A percentile compares a stretch with the other conserved stretches of the same genome.
Conservation (phyloP, 37 sponge, comb jelly and placozoan species). For the Oopsacas minuta region DNA sequence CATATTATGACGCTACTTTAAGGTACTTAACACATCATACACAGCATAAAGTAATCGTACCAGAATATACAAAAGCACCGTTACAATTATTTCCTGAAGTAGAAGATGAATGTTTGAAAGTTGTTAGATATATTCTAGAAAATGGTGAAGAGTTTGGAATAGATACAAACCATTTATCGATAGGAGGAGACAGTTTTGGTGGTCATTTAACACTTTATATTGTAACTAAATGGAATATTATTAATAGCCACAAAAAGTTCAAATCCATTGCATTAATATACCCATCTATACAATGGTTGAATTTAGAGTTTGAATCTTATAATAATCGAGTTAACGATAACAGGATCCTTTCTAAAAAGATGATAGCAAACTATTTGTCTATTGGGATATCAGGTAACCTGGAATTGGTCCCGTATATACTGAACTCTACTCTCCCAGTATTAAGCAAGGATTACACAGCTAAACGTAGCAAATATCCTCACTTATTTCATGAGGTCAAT, state of each 20-base stretch:
- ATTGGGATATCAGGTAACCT: neutral
- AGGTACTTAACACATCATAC: neutral
- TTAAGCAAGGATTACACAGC: neutral
- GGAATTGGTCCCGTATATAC: neutral
- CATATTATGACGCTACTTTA: neutral
- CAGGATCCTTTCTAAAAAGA: neutral
- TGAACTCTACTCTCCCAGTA: neutral
- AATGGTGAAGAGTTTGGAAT: neutral
- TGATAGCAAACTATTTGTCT: neutral
- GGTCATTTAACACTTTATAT: neutral
- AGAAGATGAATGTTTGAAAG: conserved; percentile 11
- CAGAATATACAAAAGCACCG: neutral
- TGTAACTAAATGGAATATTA: neutral
- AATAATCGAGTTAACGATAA: neutral
- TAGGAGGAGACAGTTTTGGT: neutral
- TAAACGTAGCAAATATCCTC: neutral
- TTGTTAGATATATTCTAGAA: neutral
- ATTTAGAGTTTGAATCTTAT: neutral
- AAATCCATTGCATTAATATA: neutral
- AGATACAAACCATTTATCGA: neutral
- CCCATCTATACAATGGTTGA: conserved; percentile 2
- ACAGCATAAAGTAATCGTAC: neutral
- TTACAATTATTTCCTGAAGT: neutral
- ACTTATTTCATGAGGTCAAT: neutral
- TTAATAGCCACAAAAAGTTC: neutral